Conservation (phyloP, 2,888 invertebrate species). For the Macrosoma leucophasiata region DNA sequence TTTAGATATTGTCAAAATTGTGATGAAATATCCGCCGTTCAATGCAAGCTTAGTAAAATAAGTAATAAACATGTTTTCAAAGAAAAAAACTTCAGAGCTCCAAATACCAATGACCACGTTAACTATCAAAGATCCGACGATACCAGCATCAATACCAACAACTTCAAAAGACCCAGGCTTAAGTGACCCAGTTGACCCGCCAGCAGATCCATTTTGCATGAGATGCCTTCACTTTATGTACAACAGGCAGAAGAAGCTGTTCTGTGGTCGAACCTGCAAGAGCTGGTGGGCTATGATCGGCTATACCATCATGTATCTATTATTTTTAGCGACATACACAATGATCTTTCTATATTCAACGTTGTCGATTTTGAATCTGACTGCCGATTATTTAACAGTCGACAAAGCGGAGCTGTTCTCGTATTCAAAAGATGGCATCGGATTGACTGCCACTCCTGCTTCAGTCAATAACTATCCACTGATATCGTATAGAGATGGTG, state of each 20-base stretch:
- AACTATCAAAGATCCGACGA: slow-evolving; percentile 3
- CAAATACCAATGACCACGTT: no score
- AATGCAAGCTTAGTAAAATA: no score
- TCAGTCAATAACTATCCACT: slow-evolving; percentile 39
- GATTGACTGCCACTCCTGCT: slow-evolving; percentile 51
- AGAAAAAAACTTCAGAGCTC: no score
- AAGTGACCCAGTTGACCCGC: slow-evolving; percentile 2
- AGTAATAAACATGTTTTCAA: no score
- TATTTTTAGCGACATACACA: slow-evolving; percentile 48
- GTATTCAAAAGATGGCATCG: slow-evolving; percentile 44
- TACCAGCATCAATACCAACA: slow-evolving; percentile 9
- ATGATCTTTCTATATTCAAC: slow-evolving; percentile 43
- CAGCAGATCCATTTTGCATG: slow-evolving; percentile 20
- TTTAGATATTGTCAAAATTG: no score
- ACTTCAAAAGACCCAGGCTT: slow-evolving; percentile 18
- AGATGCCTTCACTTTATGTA: slow-evolving; percentile 35
- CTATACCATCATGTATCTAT: slow-evolving; percentile 48
- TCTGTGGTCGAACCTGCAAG: slow-evolving; percentile 42
- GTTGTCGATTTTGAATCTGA: slow-evolving; percentile 35
- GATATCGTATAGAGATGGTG: slow-evolving; percentile 49
- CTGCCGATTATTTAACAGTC: slow-evolving; percentile 27
- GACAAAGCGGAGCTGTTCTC: slow-evolving; percentile 33
- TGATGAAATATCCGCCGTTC: no score
- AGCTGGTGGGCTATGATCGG: slow-evolving; percentile 44
- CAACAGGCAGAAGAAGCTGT: slow-evolving; percentile 35